phyloP scores from a whole-genome alignment of 2,113 vertebrate species.

The Myotis yumanensis region DNA sequence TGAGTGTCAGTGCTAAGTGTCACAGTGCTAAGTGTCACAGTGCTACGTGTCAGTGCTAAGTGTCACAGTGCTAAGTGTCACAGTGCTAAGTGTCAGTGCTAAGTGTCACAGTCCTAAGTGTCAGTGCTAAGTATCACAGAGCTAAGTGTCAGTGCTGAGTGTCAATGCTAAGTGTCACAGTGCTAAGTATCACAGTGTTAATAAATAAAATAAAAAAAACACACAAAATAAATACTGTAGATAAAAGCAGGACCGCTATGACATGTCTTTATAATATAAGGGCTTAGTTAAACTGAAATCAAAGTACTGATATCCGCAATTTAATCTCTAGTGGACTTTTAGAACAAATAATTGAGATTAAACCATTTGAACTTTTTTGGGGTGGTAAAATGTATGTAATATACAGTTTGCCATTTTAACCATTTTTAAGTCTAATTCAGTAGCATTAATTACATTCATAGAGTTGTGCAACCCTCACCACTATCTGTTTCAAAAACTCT shows the following conservation, averaged over 20 bases:
- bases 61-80: no score
- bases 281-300: not conserved
- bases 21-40: no score
- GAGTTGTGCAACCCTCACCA: not conserved
- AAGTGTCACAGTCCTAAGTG: no score
- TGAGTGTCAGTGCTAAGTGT: no score
- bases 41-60: no score
- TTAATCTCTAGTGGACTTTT: slow-evolving; percentile 19
- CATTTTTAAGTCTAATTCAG: slow-evolving; percentile 8
- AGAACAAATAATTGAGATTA: not conserved
- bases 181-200: no score
- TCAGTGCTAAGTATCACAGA: no score
- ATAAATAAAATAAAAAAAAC: no score
- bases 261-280: not conserved
- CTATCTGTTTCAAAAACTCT: not conserved
- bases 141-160: no score
- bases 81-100: no score
- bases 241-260: not conserved
- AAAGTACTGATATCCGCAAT: not conserved
- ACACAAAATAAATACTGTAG: not conserved
- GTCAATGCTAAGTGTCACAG: no score
- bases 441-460: not conserved
- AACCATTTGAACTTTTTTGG: not conserved
- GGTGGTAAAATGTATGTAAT: not conserved
- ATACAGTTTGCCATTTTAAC: not conserved